A percentile compares a stretch with the other conserved stretches of the same genome.
Evolutionary conservation across 2,797 vertebrate genomes (phyloP).

Genomic region (Lutjanus campechanus): DNA sequence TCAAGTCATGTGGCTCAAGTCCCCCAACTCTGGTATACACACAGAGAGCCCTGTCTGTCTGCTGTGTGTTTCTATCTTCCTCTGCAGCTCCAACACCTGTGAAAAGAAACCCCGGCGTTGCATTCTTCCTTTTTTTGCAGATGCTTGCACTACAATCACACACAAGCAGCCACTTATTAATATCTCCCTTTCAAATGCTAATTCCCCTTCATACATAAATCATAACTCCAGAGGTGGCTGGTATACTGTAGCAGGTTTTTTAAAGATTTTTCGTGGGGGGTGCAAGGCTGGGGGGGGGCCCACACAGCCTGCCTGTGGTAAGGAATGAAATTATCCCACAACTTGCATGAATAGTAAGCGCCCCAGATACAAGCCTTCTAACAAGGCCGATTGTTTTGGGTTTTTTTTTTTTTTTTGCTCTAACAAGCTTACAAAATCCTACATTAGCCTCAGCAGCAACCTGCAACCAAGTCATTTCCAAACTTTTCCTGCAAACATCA

Average conservation of each 20-base stretch:
- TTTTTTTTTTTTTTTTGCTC: conserved; percentile 19
- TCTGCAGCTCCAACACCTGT: conserved; percentile 33
- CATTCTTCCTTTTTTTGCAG: conserved; percentile 40
- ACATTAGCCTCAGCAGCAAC: not conserved
- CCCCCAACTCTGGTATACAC: not conserved
- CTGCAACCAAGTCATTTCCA: not conserved
- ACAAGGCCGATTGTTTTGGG: conserved; percentile 30
- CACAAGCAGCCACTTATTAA: conserved; percentile 80
- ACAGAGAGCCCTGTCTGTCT: not conserved
- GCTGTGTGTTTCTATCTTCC: not conserved
- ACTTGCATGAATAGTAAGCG: conserved; percentile 35
- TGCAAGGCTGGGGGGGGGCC: conserved; percentile 13
- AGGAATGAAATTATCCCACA: conserved; percentile 51
- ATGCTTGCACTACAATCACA: conserved; percentile 61
- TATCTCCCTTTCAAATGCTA: conserved; percentile 86
- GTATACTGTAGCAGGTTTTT: conserved; percentile 26
- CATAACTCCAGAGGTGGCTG: conserved; percentile 79
- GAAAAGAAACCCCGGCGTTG: conserved; percentile 22
- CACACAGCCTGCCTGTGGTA: conserved; percentile 46
- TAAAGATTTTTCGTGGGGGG: conserved; percentile 4
- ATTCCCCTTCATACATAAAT: conserved; percentile 85
- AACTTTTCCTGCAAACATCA: not conserved
- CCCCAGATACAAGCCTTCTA: conserved; percentile 37
- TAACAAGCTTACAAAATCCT: not conserved
- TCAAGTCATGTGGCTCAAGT: too few relatives aligned